These are phyloP conservation scores for Microtus ochrogaster DNA, from an alignment of 2,113 vertebrate species.

Conservation along the genomic window DNA sequence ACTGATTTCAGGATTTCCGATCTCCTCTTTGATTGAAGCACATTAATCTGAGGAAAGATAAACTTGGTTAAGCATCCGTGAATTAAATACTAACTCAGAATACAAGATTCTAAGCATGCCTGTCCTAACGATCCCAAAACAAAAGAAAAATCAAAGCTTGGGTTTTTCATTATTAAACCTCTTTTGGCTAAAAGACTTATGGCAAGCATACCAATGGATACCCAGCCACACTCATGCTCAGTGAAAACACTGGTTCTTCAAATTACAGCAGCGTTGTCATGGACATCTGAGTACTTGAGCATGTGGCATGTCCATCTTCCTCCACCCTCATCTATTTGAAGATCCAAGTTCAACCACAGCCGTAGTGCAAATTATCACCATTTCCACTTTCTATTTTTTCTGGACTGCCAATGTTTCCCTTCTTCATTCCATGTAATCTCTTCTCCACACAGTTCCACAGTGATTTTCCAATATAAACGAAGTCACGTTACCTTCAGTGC, in stretches of 20 bases:
- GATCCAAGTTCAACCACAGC: background rate
- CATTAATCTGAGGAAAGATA: slow-evolving; percentile 92
- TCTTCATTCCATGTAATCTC: background rate
- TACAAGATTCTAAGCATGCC: background rate
- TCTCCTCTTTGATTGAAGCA: slow-evolving; percentile 97
- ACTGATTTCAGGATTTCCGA: slow-evolving; percentile 99
- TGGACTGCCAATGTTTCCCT: background rate
- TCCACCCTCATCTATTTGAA: background rate
- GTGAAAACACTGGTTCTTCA: slow-evolving; percentile 28
- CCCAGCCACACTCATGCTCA: background rate
- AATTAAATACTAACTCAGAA: slow-evolving; percentile 45
- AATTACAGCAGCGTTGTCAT: background rate
- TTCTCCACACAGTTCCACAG: background rate
- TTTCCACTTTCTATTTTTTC: background rate
- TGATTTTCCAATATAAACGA: background rate
- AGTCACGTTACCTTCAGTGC: background rate
- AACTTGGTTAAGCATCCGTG: slow-evolving; percentile 35
- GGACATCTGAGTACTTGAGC: background rate
- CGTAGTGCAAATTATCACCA: background rate
- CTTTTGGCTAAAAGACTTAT: slow-evolving; percentile 34
- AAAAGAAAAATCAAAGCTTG: slow-evolving; percentile 45
- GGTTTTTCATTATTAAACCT: background rate
- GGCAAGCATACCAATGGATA: slow-evolving; percentile 23
- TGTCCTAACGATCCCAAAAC: background rate
- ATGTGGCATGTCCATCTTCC: background rate